A percentile compares a stretch with the other conserved stretches of the same genome.
phyloP scores from a whole-genome alignment of 2,888 invertebrate genomes.

The Meta bourneti region DNA sequence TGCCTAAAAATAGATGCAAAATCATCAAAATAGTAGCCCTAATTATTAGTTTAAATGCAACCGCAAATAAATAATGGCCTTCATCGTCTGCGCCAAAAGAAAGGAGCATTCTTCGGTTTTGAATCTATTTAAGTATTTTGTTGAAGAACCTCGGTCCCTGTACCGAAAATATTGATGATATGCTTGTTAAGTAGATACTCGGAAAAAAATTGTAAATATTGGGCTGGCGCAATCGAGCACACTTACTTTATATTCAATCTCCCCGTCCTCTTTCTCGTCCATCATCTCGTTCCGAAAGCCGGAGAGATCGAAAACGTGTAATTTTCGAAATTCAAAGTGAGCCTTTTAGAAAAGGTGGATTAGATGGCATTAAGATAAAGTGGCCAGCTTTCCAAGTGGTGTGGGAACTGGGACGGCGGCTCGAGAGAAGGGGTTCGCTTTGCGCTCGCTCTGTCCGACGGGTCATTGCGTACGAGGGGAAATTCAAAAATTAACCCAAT shows the following conservation, averaged over 20 bases:
- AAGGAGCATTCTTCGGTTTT: too few relatives aligned
- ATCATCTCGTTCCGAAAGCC: constrained; percentile 29
- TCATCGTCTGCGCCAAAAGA: too few relatives aligned
- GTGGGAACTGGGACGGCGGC: constrained; percentile 48
- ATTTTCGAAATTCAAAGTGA: constrained; percentile 53
- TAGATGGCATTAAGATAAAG: constrained; percentile 28
- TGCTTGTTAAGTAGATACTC: too few relatives aligned
- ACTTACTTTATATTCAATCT: too few relatives aligned
- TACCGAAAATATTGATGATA: too few relatives aligned
- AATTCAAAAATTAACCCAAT: background rate
- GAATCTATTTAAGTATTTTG: too few relatives aligned
- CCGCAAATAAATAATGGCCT: too few relatives aligned
- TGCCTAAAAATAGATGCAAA: too few relatives aligned
- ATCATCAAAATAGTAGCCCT: too few relatives aligned
- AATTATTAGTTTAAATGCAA: too few relatives aligned
- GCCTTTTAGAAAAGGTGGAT: background rate
- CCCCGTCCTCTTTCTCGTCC: constrained; percentile 5
- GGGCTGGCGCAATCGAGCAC: background rate
- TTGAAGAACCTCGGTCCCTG: too few relatives aligned
- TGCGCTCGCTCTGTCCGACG: background rate
- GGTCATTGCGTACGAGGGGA: constrained; percentile 11
- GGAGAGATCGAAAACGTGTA: constrained; percentile 47
- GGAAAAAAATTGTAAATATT: background rate
- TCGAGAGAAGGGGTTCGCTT: background rate
- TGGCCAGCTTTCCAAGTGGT: background rate